Percentiles rank a stretch among this genome's conserved stretches.
phyloP scores from a whole-genome alignment of 2,113 vertebrate genomes.

The Salvelinus sp. region DNA sequence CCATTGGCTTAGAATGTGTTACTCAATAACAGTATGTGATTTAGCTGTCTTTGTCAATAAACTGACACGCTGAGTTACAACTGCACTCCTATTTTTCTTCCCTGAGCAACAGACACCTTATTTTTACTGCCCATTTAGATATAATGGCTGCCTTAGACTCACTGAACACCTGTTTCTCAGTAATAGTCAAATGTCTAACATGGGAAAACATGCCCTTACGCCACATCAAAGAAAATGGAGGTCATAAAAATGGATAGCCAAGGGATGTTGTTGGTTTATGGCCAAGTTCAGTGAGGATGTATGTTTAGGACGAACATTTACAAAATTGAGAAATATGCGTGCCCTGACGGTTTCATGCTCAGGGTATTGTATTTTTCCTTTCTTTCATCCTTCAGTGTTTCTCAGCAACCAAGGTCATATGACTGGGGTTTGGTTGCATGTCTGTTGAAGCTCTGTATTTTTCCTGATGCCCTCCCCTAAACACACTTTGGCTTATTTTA shows the following conservation, averaged over 20 bases:
- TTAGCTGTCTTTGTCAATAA: constrained; percentile 29
- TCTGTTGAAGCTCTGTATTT: no score
- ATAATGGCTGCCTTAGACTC: constrained; percentile 20
- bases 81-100: constrained; percentile 14
- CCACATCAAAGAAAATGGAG: constrained; percentile 21
- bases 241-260: no score
- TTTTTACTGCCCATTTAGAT: constrained; percentile 29
- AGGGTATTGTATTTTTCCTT: no score
- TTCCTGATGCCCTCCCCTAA: no score
- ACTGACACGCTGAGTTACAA: background rate
- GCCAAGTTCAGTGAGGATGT: no score
- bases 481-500: no score
- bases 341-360: no score
- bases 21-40: constrained; percentile 21
- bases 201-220: constrained; percentile 7
- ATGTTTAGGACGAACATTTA: constrained; percentile 5
- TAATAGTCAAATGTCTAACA: constrained; percentile 16
- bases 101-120: constrained; percentile 5
- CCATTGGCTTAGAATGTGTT: constrained; percentile 23
- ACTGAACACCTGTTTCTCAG: constrained; percentile 43
- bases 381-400: no score
- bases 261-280: no score
- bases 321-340: no score
- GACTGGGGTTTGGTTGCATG: no score
- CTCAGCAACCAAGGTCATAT: no score